A percentile compares a stretch with the other conserved stretches of the same genome.
Evolutionary conservation across 2,797 vertebrate genomes (phyloP).

Genomic region (Microchirus variegatus): DNA sequence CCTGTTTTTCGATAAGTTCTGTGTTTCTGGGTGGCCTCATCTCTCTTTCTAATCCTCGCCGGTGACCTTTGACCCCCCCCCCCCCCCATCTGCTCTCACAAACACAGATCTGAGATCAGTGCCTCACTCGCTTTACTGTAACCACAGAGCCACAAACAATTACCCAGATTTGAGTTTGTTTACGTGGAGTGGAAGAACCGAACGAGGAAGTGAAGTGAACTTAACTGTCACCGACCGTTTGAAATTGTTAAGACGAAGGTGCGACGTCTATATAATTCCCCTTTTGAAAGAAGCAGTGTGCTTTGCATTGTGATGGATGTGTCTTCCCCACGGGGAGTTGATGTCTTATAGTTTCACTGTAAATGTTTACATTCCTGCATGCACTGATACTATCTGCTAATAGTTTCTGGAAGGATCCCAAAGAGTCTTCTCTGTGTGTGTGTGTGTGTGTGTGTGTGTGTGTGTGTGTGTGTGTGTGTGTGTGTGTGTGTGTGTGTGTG

Average conservation of each 20-base stretch:
- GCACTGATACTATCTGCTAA: constrained; percentile 84
- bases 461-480: constrained; percentile 7
- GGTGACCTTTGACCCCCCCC: constrained; percentile 47
- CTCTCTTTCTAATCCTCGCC: constrained; percentile 49
- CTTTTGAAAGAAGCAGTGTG: constrained; percentile 22
- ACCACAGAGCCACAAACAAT: neutral
- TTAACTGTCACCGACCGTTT: too few species aligned
- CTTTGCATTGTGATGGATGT: constrained; percentile 71
- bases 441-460: constrained; percentile 26
- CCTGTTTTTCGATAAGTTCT: constrained; percentile 37
- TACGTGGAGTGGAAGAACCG: neutral
- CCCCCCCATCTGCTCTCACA: constrained; percentile 46
- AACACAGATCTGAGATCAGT: constrained; percentile 32
- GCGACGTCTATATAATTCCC: too few species aligned
- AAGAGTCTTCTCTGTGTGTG: constrained; percentile 72
- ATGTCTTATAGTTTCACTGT: constrained; percentile 81
- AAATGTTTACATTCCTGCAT: constrained; percentile 86
- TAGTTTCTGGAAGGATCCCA: constrained; percentile 79
- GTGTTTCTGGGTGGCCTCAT: constrained; percentile 64
- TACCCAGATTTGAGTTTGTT: neutral
- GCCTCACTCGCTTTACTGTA: constrained; percentile 26
- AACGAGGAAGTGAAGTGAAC: neutral
- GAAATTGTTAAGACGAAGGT: too few species aligned
- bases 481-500: constrained; percentile 21
- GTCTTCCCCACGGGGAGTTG: constrained; percentile 63